Base-by-base conservation (phyloP, 2,888 invertebrate species). In the Watsonalla binaria region DNA sequence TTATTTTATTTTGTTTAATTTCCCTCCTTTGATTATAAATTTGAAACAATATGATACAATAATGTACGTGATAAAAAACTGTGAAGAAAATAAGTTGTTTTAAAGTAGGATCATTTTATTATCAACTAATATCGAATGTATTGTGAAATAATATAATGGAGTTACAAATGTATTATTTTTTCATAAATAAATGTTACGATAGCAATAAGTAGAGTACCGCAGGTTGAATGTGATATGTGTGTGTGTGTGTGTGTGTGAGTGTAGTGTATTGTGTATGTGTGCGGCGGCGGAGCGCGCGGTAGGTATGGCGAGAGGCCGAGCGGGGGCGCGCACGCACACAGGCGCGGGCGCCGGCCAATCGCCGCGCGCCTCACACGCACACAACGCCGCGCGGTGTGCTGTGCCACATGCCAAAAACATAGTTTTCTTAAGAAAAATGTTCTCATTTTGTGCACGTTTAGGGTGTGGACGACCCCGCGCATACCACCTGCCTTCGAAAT, bases 401-500 rank as follows among this genome's bases (percentile, higher is more conserved):
- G 24, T 24, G 55, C 52, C 60, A 55, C 65, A 70, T 63, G 70
- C 72, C 78, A 76, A 78, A 79, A 78, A 80, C 80, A 69, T 70
- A 72, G 72, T 78, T 78, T 80, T 80, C 77, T 77, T 72, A 75
- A 69, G 66, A 79, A 79, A 83, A 83, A 76, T 72, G 65, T 63
- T 63, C 66, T 69, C 65, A 80, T 87, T 86, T 82, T 87, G 78
- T 82, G 78, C 70, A 83, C 60, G 72, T 88, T 90, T 83, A 86
- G 74, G 76, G 74, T 70, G 64, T 70, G 68, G 56, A 55, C 63
- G 63, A 64, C 76, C 81, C 70, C 83, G 88, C 89, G 87, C 89
- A 87, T 51, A 48, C 59, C 61, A 64, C 65, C 74, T 56, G 63
- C 68, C 56, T 60, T 56, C 59, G 51, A 51, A 60, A 54, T 59